Evolutionary conservation across 37 sponge, comb jelly and placozoan species (phyloP).

Genomic region (Spongilla lacustris): DNA sequence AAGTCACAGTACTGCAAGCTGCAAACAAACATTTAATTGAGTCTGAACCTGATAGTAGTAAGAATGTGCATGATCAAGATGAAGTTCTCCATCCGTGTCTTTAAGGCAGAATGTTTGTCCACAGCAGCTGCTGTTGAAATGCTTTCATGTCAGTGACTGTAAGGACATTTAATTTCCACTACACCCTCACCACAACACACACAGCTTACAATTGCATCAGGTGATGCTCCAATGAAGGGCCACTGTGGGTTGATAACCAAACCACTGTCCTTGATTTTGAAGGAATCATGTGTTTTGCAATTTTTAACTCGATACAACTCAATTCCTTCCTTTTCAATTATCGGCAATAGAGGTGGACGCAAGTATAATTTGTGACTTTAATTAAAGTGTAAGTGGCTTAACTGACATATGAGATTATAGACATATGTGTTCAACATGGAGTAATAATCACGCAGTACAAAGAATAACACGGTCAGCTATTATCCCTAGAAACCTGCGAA

Average conservation of each 20-base stretch:
- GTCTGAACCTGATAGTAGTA: conserved; percentile 27
- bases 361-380: no score
- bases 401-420: no score
- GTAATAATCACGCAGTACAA: no score
- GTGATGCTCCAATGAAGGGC: conserved; percentile 45
- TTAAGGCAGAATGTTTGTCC: conserved; percentile 7
- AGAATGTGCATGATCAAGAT: not conserved
- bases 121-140: not conserved
- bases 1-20: not conserved
- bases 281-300: not conserved
- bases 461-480: no score
- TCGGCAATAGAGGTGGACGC: no score
- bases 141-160: conserved; percentile 1
- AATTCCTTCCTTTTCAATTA: not conserved
- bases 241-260: not conserved
- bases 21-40: not conserved
- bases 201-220: conserved; percentile 51
- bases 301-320: not conserved
- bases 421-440: no score
- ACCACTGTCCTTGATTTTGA: not conserved
- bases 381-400: no score
- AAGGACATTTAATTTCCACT: conserved; percentile 32
- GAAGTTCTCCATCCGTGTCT: not conserved
- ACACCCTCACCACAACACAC: conserved; percentile 58
- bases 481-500: no score